phyloP scores from a whole-genome alignment of 2,797 vertebrate genomes.

The Helostoma temminkii region DNA sequence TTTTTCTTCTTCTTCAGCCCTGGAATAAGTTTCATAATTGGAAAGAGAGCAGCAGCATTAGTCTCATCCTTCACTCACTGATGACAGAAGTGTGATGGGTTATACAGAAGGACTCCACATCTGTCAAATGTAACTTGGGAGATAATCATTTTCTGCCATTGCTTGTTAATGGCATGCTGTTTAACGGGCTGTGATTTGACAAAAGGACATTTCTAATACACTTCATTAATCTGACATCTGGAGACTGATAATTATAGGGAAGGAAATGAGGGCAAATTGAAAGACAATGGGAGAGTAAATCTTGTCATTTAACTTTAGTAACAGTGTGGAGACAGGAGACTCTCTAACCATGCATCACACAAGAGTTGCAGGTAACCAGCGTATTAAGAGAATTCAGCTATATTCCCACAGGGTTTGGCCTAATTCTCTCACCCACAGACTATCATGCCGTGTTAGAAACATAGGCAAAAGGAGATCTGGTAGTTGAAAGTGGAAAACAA shows the following conservation, averaged over 20 bases:
- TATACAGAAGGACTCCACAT: slow-evolving; percentile 50
- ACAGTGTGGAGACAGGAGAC: slow-evolving; percentile 37
- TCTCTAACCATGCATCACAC: slow-evolving; percentile 1
- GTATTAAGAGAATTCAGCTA: slow-evolving; percentile 12
- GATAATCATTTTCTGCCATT: slow-evolving; percentile 68
- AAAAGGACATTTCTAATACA: slow-evolving; percentile 73
- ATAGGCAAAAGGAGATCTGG: slow-evolving; percentile 14
- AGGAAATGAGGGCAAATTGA: slow-evolving; percentile 72
- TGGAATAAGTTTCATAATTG: slow-evolving; percentile 57
- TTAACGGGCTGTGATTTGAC: slow-evolving; percentile 71
- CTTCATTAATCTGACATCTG: slow-evolving; percentile 78
- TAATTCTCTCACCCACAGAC: slow-evolving; percentile 36
- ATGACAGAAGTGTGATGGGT: slow-evolving; percentile 39
- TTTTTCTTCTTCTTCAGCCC: slow-evolving; percentile 40
- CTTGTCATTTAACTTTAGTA: slow-evolving; percentile 53
- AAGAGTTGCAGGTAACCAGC: slow-evolving; percentile 43
- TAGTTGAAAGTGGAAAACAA: slow-evolving; percentile 29
- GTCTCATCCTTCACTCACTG: slow-evolving; percentile 48
- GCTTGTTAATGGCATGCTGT: slow-evolving; percentile 68
- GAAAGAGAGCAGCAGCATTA: slow-evolving; percentile 52
- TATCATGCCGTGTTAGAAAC: slow-evolving; percentile 7
- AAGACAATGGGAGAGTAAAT: slow-evolving; percentile 63
- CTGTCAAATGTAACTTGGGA: slow-evolving; percentile 67
- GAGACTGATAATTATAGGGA: slow-evolving; percentile 64
- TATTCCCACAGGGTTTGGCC: slow-evolving; percentile 43